Evolutionary conservation across 92 coral and sea anemone genomes (phyloP).

Genomic region (Ricordea florida): DNA sequence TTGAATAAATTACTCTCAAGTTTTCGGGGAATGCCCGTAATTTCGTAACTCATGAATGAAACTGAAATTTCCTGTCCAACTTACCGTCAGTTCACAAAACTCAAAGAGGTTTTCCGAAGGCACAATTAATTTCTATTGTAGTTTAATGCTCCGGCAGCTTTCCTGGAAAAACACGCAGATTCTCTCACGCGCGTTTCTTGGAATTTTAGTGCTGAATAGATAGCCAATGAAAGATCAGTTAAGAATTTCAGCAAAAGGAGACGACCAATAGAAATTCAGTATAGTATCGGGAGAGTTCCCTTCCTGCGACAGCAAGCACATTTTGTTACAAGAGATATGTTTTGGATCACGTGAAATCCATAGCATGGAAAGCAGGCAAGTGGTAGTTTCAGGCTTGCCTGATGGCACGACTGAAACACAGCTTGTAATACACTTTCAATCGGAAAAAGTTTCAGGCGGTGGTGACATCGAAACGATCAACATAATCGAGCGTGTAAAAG

Average conservation of each 20-base stretch:
- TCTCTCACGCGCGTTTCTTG: no score
- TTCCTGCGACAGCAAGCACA: neutral
- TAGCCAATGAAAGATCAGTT: neutral
- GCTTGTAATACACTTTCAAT: conserved; percentile 69
- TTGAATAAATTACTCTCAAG: neutral
- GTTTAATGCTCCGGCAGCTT: no score
- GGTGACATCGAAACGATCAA: conserved; percentile 68
- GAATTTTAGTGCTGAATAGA: no score
- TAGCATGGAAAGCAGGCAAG: neutral
- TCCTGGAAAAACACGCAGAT: no score
- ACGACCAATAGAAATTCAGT: neutral
- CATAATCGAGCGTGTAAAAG: neutral
- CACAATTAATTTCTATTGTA: no score
- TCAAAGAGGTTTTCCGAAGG: neutral
- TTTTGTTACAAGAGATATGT: neutral
- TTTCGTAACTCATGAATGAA: neutral
- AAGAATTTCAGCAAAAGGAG: neutral
- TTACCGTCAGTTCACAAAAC: neutral
- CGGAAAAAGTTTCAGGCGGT: conserved; percentile 76
- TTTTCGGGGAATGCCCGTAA: conserved; percentile 14
- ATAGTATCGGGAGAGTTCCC: no score
- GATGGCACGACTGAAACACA: conserved; percentile 50
- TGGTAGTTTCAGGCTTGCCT: conserved; percentile 66
- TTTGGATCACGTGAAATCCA: no score
- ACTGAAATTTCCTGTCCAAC: neutral